Conservation (phyloP, 2,888 invertebrate species). For the Lomographa bimaculata region DNA sequence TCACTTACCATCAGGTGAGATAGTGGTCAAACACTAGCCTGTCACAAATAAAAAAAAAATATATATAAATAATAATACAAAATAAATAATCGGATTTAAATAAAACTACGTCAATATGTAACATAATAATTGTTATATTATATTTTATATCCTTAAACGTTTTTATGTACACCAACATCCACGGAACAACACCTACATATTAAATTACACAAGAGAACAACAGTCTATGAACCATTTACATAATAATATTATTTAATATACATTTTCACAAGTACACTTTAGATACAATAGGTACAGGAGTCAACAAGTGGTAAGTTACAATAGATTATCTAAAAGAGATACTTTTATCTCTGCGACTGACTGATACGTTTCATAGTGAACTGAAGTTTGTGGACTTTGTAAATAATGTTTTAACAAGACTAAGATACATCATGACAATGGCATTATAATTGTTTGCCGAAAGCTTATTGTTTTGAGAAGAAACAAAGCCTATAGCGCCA, state of each 20-base stretch:
- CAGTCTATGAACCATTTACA: constrained; percentile 59
- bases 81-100: too few species aligned
- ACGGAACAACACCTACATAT: constrained; percentile 65
- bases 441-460: too few species aligned
- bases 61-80: too few species aligned
- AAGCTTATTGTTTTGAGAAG: too few species aligned
- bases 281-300: constrained; percentile 24
- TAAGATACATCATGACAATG: too few species aligned
- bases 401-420: too few species aligned
- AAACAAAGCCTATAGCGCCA: too few species aligned
- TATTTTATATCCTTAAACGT: constrained; percentile 69
- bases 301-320: constrained; percentile 21
- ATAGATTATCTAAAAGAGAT: constrained; percentile 15
- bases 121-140: constrained; percentile 70
- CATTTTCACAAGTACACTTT: constrained; percentile 25
- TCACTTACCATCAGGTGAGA: too few species aligned
- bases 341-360: constrained; percentile 11
- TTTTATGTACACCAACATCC: constrained; percentile 76
- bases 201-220: constrained; percentile 59
- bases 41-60: too few species aligned
- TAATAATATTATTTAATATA: constrained; percentile 30
- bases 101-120: constrained; percentile 48
- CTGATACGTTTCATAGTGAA: too few species aligned
- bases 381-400: too few species aligned
- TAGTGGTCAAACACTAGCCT: too few species aligned